Percentiles rank a stretch among this genome's conserved stretches.
Evolutionary conservation across 2,797 vertebrate genomes (phyloP).

Genomic region (Siniperca undulata): DNA sequence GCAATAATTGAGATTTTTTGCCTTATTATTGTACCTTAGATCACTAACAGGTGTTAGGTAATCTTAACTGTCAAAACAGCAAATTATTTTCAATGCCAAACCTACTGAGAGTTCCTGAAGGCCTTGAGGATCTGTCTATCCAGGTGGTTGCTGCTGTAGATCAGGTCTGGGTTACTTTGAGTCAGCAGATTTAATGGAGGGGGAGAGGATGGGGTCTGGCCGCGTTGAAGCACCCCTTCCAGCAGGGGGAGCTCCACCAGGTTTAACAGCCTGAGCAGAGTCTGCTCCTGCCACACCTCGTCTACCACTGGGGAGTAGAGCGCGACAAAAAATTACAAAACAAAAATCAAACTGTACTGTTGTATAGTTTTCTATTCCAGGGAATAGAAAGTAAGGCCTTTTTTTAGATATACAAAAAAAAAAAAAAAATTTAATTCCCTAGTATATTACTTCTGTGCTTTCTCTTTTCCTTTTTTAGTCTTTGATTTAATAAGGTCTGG

Average conservation of each 20-base stretch:
- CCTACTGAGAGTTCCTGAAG: slow-evolving; percentile 92
- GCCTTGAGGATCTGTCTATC: slow-evolving; percentile 93
- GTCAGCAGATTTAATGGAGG: slow-evolving; percentile 59
- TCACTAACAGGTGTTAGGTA: background rate
- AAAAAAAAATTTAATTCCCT: too few species aligned
- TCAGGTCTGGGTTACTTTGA: slow-evolving; percentile 78
- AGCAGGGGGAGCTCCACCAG: slow-evolving; percentile 94
- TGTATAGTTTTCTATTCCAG: background rate
- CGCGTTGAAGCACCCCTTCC: slow-evolving; percentile 89
- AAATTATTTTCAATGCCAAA: slow-evolving; percentile 25
- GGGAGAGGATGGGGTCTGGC: slow-evolving; percentile 56
- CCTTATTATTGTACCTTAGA: background rate
- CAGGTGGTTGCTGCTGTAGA: slow-evolving; percentile 89
- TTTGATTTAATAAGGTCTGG: background rate
- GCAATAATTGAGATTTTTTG: background rate
- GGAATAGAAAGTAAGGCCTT: background rate
- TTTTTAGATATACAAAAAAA: background rate
- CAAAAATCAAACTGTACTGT: background rate
- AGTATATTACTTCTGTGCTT: background rate
- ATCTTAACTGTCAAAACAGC: background rate
- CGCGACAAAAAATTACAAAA: background rate
- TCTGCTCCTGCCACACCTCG: slow-evolving; percentile 95
- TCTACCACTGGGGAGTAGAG: slow-evolving; percentile 84
- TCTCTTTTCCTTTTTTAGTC: background rate
- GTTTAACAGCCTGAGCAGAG: slow-evolving; percentile 89